Evolutionary conservation across 2,113 vertebrate species (phyloP), one percentile per base, ranked within the genome.

Genomic region (Gambusia affinis): DNA sequence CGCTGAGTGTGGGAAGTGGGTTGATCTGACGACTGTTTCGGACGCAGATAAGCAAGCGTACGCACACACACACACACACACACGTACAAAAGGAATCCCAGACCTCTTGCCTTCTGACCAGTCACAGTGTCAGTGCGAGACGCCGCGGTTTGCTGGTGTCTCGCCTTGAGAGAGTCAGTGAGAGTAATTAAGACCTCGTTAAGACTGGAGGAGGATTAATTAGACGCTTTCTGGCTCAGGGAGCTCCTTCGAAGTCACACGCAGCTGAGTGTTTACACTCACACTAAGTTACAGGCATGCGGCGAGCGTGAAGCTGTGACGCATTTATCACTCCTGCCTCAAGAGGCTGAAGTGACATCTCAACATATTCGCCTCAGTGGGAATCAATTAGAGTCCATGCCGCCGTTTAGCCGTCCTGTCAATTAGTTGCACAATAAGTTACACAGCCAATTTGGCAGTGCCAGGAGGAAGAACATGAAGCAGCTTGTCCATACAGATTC

Each of bases 1-100:
- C 71, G 31, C 87, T 88, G 57, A 15, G 64, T 92, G 88, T 94
- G 94, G 93, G 93, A 94, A 94, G 90, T 92, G 91, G 91, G 92
- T 91, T 93, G 89, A 92, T 80, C 68, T 70, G 85, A 87, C 86
- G 66, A 85, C 81, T 91, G 87, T 88, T 90, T 89, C 82, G 79
- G 75, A 22, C 73, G 72, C 83, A 82, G 67, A 86, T 37, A 72
- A 81, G 67, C 73, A 22, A 47, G 70, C 86, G 78, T 37, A 35
- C 81, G 75, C 78, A 75, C 62, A 87, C 63, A 72, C 73, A 72
- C 30, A 69, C 77, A 76, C 86, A 79, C 42, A 28, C 81, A 79
- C 80, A 76, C 65, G 76, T 47, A 17, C 44, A 47, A 15, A 47
- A 47, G 39, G 47, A 60, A 78, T 78, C 75, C 73, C 91, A 80